These are phyloP conservation scores for Sminthurides bifidus DNA, from an alignment of 1,140 invertebrate genomes.

Conservation along the genomic window DNA sequence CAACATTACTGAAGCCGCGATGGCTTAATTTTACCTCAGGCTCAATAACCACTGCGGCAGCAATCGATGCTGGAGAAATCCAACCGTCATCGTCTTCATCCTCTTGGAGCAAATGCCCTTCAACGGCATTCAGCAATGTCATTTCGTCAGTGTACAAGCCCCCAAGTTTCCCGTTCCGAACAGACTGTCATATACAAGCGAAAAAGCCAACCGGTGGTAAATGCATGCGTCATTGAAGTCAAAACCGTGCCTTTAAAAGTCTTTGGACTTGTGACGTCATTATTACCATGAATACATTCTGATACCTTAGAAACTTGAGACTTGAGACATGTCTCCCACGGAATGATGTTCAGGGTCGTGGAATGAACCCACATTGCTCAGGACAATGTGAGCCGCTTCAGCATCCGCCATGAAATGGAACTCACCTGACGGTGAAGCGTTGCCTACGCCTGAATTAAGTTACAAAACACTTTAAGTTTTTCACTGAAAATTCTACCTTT, in stretches of 20 bases:
- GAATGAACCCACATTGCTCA: conserved; percentile 38
- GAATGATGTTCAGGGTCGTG: conserved; percentile 48
- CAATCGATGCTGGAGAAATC: conserved; percentile 46
- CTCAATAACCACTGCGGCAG: conserved; percentile 42
- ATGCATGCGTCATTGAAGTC: background rate
- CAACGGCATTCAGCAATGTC: conserved; percentile 44
- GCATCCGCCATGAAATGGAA: conserved; percentile 69
- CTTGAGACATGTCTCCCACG: conserved; percentile 49
- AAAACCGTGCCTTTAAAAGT: background rate
- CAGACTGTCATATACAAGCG: background rate
- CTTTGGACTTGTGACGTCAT: conserved; percentile 47
- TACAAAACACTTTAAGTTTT: background rate
- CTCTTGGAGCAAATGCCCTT: conserved; percentile 37
- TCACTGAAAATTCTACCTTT: background rate
- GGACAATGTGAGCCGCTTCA: conserved; percentile 61
- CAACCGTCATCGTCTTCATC: conserved; percentile 34
- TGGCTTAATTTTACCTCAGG: conserved; percentile 7
- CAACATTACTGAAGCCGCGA: too few species aligned
- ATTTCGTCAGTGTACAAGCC: conserved; percentile 38
- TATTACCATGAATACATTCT: background rate
- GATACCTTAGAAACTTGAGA: conserved; percentile 17
- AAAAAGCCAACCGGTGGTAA: background rate
- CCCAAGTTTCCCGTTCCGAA: conserved; percentile 43
- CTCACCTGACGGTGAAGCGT: conserved; percentile 45
- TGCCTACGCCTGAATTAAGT: background rate